Conservation (phyloP, 2,888 invertebrate genomes). For the Ormyrus rosae region DNA sequence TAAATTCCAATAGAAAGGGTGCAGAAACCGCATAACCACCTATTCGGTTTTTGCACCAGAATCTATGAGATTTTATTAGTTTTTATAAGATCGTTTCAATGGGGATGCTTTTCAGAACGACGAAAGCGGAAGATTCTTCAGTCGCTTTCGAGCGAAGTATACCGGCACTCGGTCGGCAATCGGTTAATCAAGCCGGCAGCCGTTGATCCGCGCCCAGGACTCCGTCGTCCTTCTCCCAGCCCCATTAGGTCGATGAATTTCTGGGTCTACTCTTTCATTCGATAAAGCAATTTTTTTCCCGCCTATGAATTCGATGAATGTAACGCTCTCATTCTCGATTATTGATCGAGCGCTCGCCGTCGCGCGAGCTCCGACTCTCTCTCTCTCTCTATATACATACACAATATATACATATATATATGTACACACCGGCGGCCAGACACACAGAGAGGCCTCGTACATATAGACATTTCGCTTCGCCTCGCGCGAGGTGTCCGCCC, state of each 20-base stretch:
- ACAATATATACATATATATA: not conserved
- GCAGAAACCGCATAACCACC: no score
- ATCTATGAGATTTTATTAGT: no score
- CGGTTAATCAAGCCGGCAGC: not conserved
- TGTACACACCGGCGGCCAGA: not conserved
- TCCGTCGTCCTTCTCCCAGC: not conserved
- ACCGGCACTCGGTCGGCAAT: not conserved
- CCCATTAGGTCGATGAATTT: slow-evolving; percentile 35
- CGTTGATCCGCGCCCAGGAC: not conserved
- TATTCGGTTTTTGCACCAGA: no score
- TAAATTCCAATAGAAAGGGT: no score
- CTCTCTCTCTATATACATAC: not conserved
- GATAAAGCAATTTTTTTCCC: slow-evolving; percentile 45
- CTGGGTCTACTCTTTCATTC: slow-evolving; percentile 27
- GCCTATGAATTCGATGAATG: slow-evolving; percentile 40
- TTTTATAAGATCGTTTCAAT: no score
- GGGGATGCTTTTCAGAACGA: no score
- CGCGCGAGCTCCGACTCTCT: not conserved
- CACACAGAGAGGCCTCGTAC: not conserved
- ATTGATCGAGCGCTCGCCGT: slow-evolving; percentile 45
- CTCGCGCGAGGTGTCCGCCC: not conserved
- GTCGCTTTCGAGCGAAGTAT: not conserved
- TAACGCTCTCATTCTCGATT: slow-evolving; percentile 54
- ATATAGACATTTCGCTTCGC: not conserved
- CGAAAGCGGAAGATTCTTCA: no score